Evolutionary conservation across 2,113 vertebrate species (phyloP).

Genomic region (Nibea albiflora): DNA sequence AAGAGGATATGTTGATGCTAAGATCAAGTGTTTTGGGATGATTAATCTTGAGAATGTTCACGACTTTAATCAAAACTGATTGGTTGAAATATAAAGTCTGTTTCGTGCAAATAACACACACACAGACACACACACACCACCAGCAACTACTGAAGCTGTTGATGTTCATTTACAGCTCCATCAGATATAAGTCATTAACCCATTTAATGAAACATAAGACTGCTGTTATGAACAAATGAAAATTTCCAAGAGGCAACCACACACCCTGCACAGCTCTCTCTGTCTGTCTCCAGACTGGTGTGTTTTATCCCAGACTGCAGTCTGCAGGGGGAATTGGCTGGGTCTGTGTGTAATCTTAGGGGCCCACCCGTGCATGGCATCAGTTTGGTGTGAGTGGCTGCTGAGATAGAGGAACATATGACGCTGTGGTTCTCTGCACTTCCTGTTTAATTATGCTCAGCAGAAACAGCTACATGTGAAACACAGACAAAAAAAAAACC

Average conservation of each 20-base stretch:
- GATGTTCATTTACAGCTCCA: background rate
- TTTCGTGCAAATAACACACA: background rate
- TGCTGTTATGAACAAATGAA: background rate
- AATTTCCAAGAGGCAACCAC: constrained; percentile 1
- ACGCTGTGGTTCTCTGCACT: constrained; percentile 81
- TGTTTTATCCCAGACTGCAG: constrained; percentile 41
- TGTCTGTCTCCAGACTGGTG: background rate
- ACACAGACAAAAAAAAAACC: constrained; percentile 49
- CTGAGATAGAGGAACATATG: constrained; percentile 87
- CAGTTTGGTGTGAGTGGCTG: constrained; percentile 77
- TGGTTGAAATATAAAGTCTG: background rate
- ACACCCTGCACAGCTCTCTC: background rate
- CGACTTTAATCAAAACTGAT: background rate
- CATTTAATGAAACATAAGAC: background rate
- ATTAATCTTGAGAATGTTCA: background rate
- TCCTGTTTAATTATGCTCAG: constrained; percentile 82
- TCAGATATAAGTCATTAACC: background rate
- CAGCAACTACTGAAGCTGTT: background rate
- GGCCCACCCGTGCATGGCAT: constrained; percentile 79
- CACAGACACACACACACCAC: background rate
- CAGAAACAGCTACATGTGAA: constrained; percentile 73
- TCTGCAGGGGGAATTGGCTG: constrained; percentile 25
- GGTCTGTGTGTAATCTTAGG: constrained; percentile 78
- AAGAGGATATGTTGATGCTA: background rate
- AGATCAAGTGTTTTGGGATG: background rate